Conservation (phyloP, 2,797 vertebrate genomes). For the Tangara arthus region DNA sequence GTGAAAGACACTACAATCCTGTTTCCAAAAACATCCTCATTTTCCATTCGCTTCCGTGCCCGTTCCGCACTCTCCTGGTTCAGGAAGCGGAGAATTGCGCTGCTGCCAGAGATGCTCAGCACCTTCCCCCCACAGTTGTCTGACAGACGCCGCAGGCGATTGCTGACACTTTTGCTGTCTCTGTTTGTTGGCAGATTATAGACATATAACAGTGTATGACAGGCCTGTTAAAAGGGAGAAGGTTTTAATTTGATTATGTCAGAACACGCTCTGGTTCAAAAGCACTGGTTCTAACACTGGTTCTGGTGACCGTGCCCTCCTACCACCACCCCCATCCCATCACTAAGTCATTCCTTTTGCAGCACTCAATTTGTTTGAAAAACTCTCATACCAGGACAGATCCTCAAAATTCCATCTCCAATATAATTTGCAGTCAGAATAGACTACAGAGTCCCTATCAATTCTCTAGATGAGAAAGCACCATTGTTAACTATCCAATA, state of each 20-base stretch:
- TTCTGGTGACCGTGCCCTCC: background rate
- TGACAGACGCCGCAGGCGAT: constrained; percentile 92
- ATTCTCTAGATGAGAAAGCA: background rate
- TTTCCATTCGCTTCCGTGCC: constrained; percentile 95
- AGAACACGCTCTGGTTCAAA: background rate
- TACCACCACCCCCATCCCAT: background rate
- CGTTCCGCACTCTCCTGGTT: constrained; percentile 90
- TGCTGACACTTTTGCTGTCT: constrained; percentile 90
- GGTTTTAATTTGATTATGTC: background rate
- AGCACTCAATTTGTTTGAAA: background rate
- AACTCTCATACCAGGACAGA: background rate
- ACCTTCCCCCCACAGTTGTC: constrained; percentile 99
- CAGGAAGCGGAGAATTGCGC: constrained; percentile 90
- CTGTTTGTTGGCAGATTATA: constrained; percentile 94
- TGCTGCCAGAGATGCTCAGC: constrained; percentile 87
- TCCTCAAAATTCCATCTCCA: background rate
- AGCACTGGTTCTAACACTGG: background rate
- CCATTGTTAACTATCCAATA: background rate
- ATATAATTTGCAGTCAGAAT: background rate
- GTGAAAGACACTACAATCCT: constrained; percentile 89
- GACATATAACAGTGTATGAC: constrained; percentile 94
- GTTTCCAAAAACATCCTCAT: constrained; percentile 95
- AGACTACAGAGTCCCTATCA: background rate
- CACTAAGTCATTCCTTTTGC: background rate
- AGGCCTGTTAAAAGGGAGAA: constrained; percentile 79